Conservation (phyloP, 2,797 vertebrate species). For the Loriculus beryllinus region DNA sequence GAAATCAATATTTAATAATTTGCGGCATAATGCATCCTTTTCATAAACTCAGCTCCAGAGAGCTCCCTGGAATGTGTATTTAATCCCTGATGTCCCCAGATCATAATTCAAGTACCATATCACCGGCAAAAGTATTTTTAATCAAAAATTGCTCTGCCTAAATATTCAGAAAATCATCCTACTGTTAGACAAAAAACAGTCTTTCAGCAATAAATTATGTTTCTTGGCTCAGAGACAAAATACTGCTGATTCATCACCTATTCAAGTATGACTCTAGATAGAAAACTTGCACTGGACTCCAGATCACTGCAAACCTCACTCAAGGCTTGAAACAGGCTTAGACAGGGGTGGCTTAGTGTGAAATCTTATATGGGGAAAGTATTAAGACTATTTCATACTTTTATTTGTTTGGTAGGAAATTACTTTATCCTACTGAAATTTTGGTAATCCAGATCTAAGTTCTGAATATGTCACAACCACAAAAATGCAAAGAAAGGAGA, state of each 20-base stretch:
- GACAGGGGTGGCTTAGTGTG: not conserved
- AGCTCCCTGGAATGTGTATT: not conserved
- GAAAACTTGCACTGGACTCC: not conserved
- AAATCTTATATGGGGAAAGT: not conserved
- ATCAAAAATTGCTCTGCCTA: conserved; percentile 30
- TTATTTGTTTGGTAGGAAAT: not conserved
- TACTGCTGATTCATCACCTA: not conserved
- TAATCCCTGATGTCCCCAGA: not conserved
- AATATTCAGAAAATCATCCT: conserved; percentile 24
- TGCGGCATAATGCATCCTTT: conserved; percentile 34
- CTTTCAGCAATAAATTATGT: conserved; percentile 8
- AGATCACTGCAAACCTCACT: not conserved
- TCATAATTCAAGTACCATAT: not conserved
- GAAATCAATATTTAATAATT: conserved; percentile 57
- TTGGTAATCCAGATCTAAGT: not conserved
- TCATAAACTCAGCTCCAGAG: not conserved
- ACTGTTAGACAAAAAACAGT: not conserved
- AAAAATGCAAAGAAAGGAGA: not conserved
- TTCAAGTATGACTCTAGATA: not conserved
- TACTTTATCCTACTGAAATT: not conserved
- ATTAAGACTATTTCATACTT: not conserved
- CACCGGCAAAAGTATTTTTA: conserved; percentile 6
- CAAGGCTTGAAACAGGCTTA: not conserved
- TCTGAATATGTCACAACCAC: not conserved
- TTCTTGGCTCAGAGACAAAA: conserved; percentile 23